Evolutionary conservation across 2,888 invertebrate genomes (phyloP).

Genomic region (Phalera bucephala): DNA sequence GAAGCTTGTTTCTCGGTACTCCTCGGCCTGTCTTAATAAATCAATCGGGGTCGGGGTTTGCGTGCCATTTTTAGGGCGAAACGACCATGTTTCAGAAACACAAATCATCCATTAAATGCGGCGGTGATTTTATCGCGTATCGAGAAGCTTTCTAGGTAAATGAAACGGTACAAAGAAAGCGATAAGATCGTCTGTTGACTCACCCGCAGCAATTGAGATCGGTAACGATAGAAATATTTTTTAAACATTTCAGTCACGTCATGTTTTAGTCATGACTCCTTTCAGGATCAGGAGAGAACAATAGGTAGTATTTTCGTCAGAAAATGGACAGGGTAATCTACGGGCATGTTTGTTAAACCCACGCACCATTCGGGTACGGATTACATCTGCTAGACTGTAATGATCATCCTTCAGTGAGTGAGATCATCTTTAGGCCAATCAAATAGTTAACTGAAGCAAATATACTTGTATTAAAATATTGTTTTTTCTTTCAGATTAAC

Average conservation of each 20-base stretch:
- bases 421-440: no score
- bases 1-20: constrained; percentile 44
- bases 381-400: constrained; percentile 1
- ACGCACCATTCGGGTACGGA: constrained; percentile 2
- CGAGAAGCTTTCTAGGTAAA: constrained; percentile 33
- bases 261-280: constrained; percentile 10
- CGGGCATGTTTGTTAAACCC: constrained; percentile 1
- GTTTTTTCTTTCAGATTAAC: no score
- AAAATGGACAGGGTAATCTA: constrained; percentile 15
- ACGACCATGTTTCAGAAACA: constrained; percentile 36
- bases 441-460: no score
- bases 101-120: constrained; percentile 28
- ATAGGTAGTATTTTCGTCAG: constrained; percentile 19
- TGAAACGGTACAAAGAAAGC: constrained; percentile 23
- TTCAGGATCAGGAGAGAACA: constrained; percentile 26
- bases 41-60: constrained; percentile 36
- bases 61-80: constrained; percentile 44
- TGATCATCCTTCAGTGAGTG: no score
- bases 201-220: constrained; percentile 32
- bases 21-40: constrained; percentile 42
- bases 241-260: constrained; percentile 28
- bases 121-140: constrained; percentile 36
- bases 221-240: constrained; percentile 20
- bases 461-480: no score
- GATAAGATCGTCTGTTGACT: constrained; percentile 36